Evolutionary conservation across 2,888 invertebrate species (phyloP).

Genomic region (Stegana nigrithorax): DNA sequence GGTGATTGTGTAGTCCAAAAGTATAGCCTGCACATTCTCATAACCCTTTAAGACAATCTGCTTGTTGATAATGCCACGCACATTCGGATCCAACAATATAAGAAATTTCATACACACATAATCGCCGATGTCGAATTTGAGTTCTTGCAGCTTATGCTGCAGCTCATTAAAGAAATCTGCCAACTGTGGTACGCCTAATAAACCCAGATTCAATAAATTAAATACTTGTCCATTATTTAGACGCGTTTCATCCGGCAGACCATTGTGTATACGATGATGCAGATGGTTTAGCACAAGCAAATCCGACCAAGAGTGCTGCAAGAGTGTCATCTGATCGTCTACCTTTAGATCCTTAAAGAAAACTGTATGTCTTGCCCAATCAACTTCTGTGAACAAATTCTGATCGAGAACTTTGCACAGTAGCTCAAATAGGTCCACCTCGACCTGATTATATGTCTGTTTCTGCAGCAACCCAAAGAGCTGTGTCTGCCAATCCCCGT

Average conservation of each 20-base stretch:
- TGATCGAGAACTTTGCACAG: constrained; percentile 99
- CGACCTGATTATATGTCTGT: constrained; percentile 98
- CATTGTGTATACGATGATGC: constrained; percentile 95
- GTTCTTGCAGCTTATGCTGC: constrained; percentile 89
- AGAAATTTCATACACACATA: constrained; percentile 99
- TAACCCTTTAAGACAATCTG: constrained; percentile 95
- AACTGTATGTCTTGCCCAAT: constrained; percentile 98
- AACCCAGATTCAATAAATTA: constrained; percentile 88
- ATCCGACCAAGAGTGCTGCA: constrained; percentile 98
- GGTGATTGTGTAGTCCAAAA: constrained; percentile 92
- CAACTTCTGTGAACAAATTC: constrained; percentile 97
- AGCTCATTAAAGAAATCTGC: constrained; percentile 93
- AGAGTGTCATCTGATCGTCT: constrained; percentile 98
- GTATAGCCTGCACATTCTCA: constrained; percentile 94
- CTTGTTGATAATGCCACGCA: constrained; percentile 91
- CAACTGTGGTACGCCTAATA: constrained; percentile 86
- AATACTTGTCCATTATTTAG: constrained; percentile 96
- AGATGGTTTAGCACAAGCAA: constrained; percentile 97
- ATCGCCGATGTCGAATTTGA: constrained; percentile 96
- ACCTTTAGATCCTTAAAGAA: constrained; percentile 99
- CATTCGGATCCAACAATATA: constrained; percentile 96
- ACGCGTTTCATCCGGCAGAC: constrained; percentile 91
- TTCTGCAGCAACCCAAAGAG: constrained; percentile 92
- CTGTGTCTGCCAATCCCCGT: constrained; percentile 96
- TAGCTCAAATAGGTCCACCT: constrained; percentile 96